Conservation (phyloP, 2,888 invertebrate genomes). For the Clanis bilineata region DNA sequence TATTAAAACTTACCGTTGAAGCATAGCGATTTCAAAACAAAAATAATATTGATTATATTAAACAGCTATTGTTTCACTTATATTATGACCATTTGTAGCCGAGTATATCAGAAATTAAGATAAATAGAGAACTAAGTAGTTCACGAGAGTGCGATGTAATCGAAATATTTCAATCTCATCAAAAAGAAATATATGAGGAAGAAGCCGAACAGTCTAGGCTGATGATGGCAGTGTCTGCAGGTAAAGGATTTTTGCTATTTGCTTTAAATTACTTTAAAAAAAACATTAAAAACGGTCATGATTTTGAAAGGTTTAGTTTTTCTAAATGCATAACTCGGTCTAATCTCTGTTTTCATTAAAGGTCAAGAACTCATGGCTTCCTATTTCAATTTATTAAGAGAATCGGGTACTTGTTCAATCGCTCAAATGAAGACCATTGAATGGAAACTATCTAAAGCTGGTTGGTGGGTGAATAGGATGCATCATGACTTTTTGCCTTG, state of each 20-base stretch:
- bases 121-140: background rate
- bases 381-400: conserved; percentile 64
- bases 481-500: conserved; percentile 62
- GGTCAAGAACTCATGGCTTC: conserved; percentile 77
- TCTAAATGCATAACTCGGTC: background rate
- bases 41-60: no score
- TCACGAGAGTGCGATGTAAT: conserved; percentile 32
- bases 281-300: background rate
- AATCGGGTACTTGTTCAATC: conserved; percentile 53
- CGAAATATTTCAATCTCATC: conserved; percentile 39
- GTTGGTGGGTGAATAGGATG: conserved; percentile 66
- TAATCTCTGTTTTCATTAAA: conserved; percentile 29
- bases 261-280: background rate
- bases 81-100: conserved; percentile 12
- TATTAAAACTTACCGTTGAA: no score
- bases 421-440: conserved; percentile 67
- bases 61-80: background rate
- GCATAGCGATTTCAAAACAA: no score
- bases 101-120: conserved; percentile 18
- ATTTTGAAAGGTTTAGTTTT: background rate
- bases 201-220: conserved; percentile 73
- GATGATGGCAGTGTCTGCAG: conserved; percentile 72
- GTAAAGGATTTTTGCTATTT: conserved; percentile 35
- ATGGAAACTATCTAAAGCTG: conserved; percentile 70
- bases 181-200: conserved; percentile 47